A percentile compares a stretch with the other conserved stretches of the same genome.
Conservation (phyloP, 2,797 vertebrate genomes). For the Hoplostethus atlanticus region DNA sequence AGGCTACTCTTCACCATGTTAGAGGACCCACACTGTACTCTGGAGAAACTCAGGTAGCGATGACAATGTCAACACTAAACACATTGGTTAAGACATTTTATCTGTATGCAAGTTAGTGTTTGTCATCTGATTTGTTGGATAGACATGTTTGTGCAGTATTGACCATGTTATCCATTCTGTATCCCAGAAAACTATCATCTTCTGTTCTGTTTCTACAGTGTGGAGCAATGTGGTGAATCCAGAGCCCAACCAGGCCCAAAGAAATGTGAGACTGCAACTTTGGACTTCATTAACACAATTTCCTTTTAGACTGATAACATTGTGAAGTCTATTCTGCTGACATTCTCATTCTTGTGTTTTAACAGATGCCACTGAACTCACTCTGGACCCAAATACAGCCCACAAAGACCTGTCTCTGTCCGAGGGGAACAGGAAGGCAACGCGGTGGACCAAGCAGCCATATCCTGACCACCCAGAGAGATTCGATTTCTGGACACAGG, state of each 20-base stretch:
- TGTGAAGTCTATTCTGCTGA: background rate
- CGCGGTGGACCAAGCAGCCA: slow-evolving; percentile 39
- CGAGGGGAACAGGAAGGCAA: slow-evolving; percentile 57
- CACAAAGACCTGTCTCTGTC: slow-evolving; percentile 66
- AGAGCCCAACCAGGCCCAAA: slow-evolving; percentile 66
- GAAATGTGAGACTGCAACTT: slow-evolving; percentile 72
- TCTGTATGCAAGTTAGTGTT: too few species aligned
- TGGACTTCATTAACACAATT: background rate
- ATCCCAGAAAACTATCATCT: background rate
- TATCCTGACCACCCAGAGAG: slow-evolving; percentile 59
- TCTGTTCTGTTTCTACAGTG: slow-evolving; percentile 49
- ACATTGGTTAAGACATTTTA: too few species aligned
- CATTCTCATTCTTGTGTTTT: background rate
- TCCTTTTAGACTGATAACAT: background rate
- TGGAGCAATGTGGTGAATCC: slow-evolving; percentile 67
- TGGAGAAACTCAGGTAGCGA: slow-evolving; percentile 67
- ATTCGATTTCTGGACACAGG: slow-evolving; percentile 71
- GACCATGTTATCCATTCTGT: background rate
- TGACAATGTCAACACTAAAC: background rate
- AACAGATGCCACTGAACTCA: slow-evolving; percentile 60
- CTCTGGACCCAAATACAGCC: slow-evolving; percentile 75
- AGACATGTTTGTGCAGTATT: too few species aligned
- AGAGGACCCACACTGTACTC: slow-evolving; percentile 65
- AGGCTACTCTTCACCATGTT: slow-evolving; percentile 58
- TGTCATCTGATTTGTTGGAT: too few species aligned